Conservation (phyloP, 2,113 vertebrate species). For the Ascaphus truei region DNA sequence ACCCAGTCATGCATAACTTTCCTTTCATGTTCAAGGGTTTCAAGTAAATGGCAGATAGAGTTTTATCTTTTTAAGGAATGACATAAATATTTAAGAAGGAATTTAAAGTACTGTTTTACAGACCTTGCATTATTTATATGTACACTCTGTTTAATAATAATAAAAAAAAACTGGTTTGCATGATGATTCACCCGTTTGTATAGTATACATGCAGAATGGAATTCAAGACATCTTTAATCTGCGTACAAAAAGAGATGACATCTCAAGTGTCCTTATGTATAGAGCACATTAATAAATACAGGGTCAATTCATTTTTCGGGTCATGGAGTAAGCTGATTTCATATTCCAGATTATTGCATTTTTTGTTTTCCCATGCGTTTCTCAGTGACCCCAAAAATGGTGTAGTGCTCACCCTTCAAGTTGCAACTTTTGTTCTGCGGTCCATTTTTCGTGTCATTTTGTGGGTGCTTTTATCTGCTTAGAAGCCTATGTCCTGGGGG, state of each 20-base stretch:
- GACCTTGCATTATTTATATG: slow-evolving; percentile 62
- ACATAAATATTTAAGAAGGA: slow-evolving; percentile 63
- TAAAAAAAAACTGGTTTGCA: slow-evolving; percentile 17
- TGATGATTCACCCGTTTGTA: too few species aligned
- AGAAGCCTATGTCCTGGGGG: too few species aligned
- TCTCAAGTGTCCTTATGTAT: background rate
- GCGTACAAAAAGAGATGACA: background rate
- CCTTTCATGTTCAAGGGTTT: slow-evolving; percentile 24
- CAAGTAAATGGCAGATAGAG: slow-evolving; percentile 33
- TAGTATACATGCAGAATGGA: slow-evolving; percentile 1
- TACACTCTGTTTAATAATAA: slow-evolving; percentile 50
- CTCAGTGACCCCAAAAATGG: too few species aligned
- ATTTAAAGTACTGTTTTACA: slow-evolving; percentile 40
- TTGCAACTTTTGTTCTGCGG: too few species aligned
- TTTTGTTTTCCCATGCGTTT: too few species aligned
- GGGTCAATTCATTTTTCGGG: too few species aligned
- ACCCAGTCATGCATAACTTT: slow-evolving; percentile 10
- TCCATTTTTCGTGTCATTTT: too few species aligned
- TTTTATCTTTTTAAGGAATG: slow-evolving; percentile 46
- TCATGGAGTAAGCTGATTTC: too few species aligned
- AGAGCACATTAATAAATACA: too few species aligned
- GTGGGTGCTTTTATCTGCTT: too few species aligned
- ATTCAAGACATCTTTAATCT: slow-evolving; percentile 1
- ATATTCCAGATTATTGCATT: too few species aligned
- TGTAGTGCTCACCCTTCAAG: too few species aligned